Evolutionary conservation across 1,140 invertebrate species (phyloP).

Genomic region (Stratiolaelaps scimitus): DNA sequence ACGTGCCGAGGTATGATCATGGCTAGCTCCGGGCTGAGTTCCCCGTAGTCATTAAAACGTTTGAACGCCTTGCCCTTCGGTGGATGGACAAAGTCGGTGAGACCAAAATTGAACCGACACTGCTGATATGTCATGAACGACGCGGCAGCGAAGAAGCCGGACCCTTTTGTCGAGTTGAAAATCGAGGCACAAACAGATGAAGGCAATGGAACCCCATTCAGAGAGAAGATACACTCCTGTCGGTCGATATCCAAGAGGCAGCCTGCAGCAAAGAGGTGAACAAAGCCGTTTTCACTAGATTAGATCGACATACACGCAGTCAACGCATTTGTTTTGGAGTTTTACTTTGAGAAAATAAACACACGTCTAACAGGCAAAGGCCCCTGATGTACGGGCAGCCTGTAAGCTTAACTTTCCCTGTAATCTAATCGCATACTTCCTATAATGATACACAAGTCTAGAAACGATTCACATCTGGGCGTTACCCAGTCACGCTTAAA

Average conservation of each 20-base stretch:
- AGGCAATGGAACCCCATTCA: slow-evolving; percentile 41
- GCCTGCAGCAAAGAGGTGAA: slow-evolving; percentile 4
- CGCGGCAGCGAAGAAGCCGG: slow-evolving; percentile 79
- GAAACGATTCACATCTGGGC: too few species aligned
- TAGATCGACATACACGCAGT: too few species aligned
- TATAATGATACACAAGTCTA: too few species aligned
- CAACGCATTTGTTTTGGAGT: too few species aligned
- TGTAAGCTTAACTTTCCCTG: too few species aligned
- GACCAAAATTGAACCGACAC: slow-evolving; percentile 83
- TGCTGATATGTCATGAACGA: slow-evolving; percentile 94
- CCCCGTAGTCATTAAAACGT: slow-evolving; percentile 63
- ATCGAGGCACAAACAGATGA: slow-evolving; percentile 27
- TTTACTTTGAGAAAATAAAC: too few species aligned
- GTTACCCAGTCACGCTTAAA: too few species aligned
- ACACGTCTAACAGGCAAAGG: too few species aligned
- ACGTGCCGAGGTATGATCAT: slow-evolving; percentile 49
- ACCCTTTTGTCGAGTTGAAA: slow-evolving; percentile 45
- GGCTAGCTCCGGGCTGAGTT: slow-evolving; percentile 56
- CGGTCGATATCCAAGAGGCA: slow-evolving; percentile 42
- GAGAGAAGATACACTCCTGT: slow-evolving; percentile 40
- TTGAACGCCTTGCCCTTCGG: slow-evolving; percentile 53
- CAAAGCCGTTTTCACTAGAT: too few species aligned
- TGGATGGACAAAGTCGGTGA: slow-evolving; percentile 61
- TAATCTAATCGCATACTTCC: too few species aligned
- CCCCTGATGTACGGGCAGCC: too few species aligned